These are phyloP conservation scores for Sebastes paucispinis DNA, from an alignment of 2,797 vertebrate species.

Conservation along the genomic window DNA sequence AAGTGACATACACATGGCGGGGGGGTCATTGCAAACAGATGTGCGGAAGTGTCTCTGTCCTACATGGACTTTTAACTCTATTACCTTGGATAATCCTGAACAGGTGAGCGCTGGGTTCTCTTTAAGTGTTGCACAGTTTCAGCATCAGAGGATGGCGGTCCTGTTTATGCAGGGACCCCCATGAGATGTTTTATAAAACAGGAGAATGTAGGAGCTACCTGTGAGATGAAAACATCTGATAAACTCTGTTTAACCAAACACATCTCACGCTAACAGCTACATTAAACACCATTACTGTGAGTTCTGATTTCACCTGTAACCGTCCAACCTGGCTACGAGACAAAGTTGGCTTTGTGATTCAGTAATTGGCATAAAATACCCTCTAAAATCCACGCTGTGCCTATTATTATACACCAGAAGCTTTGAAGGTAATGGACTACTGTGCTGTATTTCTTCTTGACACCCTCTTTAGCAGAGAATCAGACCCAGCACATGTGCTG, in stretches of 20 bases:
- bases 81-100: slow-evolving; percentile 59
- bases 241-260: neutral
- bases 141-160: neutral
- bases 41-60: slow-evolving; percentile 46
- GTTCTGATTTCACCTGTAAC: slow-evolving; percentile 26
- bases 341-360: slow-evolving; percentile 16
- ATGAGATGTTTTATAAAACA: neutral
- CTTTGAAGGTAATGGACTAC: slow-evolving; percentile 47
- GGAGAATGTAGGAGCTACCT: neutral
- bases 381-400: slow-evolving; percentile 36
- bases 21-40: slow-evolving; percentile 57
- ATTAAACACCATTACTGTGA: neutral
- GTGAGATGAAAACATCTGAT: slow-evolving; percentile 6
- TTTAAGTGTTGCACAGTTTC: slow-evolving; percentile 28
- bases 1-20: slow-evolving; percentile 34
- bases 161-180: slow-evolving; percentile 3
- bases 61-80: slow-evolving; percentile 32
- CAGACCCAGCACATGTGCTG: slow-evolving; percentile 36
- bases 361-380: slow-evolving; percentile 23
- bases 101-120: slow-evolving; percentile 49
- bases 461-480: slow-evolving; percentile 40
- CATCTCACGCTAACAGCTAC: neutral
- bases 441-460: slow-evolving; percentile 41
- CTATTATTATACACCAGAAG: slow-evolving; percentile 23
- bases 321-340: neutral